Evolutionary conservation across 1,140 invertebrate species (phyloP), one percentile per base, ranked within the genome.

Genomic region (Lepidostoma basale): DNA sequence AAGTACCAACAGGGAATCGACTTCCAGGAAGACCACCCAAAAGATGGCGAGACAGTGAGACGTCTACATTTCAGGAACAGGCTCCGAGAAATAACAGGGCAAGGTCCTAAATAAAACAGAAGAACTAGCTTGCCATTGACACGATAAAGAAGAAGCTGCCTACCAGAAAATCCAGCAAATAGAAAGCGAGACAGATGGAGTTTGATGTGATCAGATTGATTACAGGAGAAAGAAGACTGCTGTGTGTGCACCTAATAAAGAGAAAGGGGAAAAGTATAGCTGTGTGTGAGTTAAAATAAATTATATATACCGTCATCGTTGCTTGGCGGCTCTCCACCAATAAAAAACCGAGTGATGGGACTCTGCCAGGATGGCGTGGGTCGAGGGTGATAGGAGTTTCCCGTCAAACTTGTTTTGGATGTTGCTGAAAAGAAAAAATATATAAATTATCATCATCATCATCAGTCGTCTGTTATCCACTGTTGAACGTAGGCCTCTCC

Each of bases 361-460:
- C 81, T 81, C 69, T 85, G 83, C 83, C 83, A 85, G 26, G 77
- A 77, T 0, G 84, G 83, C 3, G 81, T 85, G 58, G 84, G 81
- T 33, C 83, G 73, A 0, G 80, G 83, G 73, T 79, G 81, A 18
- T 83, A 81, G 0, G 83, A 74, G 72, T 85, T 85, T 2, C 83
- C 84, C 23, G 81, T 79, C 1, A 76, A 75, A 45, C 74, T 65
- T 16, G 56, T 23, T 58, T 60, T 25, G n/a, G 47, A 25, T 16
- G 40, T 18, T 1, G 16, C 45, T 44, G 26, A 1, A 44, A 33
- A 12, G 12, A 5, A 33, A 33, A 33, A 6, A 12, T 33, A 33
- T 6, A 33, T 12, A 33, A 33, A n/a, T n/a, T n/a, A n/a, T n/a
- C n/a, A n/a, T n/a, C n/a, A n/a, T n/a, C n/a, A n/a, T n/a, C n/a